Base-by-base conservation (phyloP, 2,797 vertebrate species). In the Chanos chanos region DNA sequence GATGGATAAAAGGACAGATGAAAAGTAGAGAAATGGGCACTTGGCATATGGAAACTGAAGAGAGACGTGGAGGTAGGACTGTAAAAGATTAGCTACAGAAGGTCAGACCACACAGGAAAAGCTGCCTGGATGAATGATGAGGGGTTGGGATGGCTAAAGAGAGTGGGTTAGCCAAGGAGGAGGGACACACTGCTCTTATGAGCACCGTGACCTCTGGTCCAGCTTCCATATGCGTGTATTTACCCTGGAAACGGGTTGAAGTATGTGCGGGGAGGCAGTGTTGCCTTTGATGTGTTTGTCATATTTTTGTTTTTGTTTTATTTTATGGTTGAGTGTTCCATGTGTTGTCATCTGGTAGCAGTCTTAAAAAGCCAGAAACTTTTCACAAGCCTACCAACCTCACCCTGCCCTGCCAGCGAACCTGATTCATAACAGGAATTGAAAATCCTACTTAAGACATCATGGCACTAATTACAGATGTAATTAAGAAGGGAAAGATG, bases 391-490 rank as follows among this genome's bases (percentile, higher is more conserved):
- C 72, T 74, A 76, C 76, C 27, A 30, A 15, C n/a, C n/a, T n/a
- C 62, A 57, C 12, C 77, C 82, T 74, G 73, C 77, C 75, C 77
- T 45, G 78, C 80, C 84, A 85, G 77, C 79, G 76, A 47, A 76
- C 71, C 22, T 82, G 81, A 82, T 83, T 90, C 85, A 82, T 77
- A 74, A 81, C 78, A 76, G 80, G 72, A 72, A 33, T 78, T 76
- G 81, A 84, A 81, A 85, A 86, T 82, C 82, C 84, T 90, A 64
- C 61, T 89, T 88, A 87, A 84, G 81, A 82, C 81, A 87, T 86
- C 85, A 86, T 83, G 73, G 73, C 72, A 74, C 70, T 83, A 83
- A 88, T 88, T 85, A 87, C 82, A 81, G 80, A 76, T 80, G 77
- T 75, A 79, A 76, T 68, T 74, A 68, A 34, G 62, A 67, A 25